These are phyloP conservation scores for Megaustenia siamemsis DNA, from an alignment of 2,888 invertebrate species.

Conservation along the genomic window DNA sequence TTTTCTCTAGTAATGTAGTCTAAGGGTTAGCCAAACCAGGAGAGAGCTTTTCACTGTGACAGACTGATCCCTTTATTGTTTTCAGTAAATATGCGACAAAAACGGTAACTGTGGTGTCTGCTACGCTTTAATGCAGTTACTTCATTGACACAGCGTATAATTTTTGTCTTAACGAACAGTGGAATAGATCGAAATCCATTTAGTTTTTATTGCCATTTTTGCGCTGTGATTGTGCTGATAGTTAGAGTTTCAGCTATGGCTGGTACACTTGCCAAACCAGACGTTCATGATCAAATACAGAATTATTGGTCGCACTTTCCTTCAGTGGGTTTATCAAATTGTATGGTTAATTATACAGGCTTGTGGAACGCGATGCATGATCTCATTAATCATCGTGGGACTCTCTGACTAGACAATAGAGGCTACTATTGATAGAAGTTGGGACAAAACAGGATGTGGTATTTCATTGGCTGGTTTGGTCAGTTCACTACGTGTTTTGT, in stretches of 20 bases:
- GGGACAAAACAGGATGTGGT: not conserved
- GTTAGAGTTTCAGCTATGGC: not conserved
- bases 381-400: slow-evolving; percentile 28
- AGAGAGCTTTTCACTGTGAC: no score
- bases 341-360: slow-evolving; percentile 15
- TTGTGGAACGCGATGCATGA: slow-evolving; percentile 4
- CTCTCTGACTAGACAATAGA: not conserved
- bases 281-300: slow-evolving; percentile 24
- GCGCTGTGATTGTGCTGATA: not conserved
- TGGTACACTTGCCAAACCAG: not conserved
- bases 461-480: not conserved
- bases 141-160: not conserved
- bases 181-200: not conserved
- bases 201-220: not conserved
- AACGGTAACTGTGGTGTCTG: not conserved
- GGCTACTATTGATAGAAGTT: not conserved
- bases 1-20: no score
- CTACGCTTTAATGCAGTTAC: slow-evolving; percentile 2
- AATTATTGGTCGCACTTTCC: slow-evolving; percentile 11
- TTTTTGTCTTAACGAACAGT: not conserved
- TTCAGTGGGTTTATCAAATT: slow-evolving; percentile 28
- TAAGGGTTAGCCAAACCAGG: no score
- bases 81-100: not conserved
- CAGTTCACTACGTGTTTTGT: not conserved
- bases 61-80: not conserved